Conservation (phyloP, 2,888 invertebrate genomes). For the Drosophila setosimentum region DNA sequence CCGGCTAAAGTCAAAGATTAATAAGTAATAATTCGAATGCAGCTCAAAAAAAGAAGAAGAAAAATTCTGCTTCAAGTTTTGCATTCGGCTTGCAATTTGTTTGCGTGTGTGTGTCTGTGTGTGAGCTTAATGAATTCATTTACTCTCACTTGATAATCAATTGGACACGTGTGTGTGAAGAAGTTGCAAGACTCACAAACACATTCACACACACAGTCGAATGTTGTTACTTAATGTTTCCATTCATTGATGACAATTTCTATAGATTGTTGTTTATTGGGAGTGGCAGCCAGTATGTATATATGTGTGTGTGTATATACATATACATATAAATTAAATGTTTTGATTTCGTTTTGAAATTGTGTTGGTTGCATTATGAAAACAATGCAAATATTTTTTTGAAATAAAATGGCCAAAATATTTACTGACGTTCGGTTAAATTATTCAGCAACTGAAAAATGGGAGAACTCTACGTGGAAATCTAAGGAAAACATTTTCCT, state of each 20-base stretch:
- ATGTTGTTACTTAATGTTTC: background rate
- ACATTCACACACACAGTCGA: background rate
- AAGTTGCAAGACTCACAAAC: conserved; percentile 43
- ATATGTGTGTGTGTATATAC: background rate
- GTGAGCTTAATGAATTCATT: conserved; percentile 70
- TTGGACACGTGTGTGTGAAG: conserved; percentile 59
- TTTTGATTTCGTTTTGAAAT: background rate
- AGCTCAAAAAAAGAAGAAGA: conserved; percentile 4
- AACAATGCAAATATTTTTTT: background rate
- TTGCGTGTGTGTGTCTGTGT: background rate
- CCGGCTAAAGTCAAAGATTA: conserved; percentile 54
- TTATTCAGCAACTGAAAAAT: background rate
- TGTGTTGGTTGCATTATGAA: background rate
- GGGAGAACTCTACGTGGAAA: background rate
- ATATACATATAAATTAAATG: background rate
- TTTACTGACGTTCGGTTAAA: background rate
- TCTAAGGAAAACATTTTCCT: background rate
- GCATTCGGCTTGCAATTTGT: conserved; percentile 44
- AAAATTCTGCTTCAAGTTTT: conserved; percentile 15
- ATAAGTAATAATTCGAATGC: conserved; percentile 69
- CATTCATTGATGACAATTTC: conserved; percentile 27
- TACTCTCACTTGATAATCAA: conserved; percentile 74
- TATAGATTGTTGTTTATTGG: conserved; percentile 27
- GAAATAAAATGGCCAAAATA: background rate
- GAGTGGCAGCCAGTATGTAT: conserved; percentile 28